Base-by-base conservation (phyloP, 2,113 vertebrate species). In the Cyanoramphus novaezelandiae region DNA sequence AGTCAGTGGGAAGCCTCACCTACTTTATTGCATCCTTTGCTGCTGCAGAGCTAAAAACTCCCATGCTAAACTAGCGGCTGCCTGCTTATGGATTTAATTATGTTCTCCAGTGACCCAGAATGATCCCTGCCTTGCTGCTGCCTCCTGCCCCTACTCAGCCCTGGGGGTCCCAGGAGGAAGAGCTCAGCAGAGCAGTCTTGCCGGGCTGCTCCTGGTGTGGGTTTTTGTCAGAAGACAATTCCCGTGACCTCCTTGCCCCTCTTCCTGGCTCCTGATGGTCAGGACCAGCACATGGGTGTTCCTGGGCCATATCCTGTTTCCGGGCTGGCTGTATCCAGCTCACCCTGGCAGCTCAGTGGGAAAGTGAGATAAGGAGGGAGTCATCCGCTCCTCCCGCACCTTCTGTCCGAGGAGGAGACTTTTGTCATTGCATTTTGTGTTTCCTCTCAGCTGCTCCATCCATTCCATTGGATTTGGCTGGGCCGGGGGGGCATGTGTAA, bases 301-400 rank as follows among this genome's bases (percentile, higher is more conserved):
- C 67, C 86, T 70, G 64, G 86, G 78, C 53, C 0, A 7, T 46
- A 63, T 96, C 92, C 86, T 77, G 79, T 88, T 88, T 83, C 82
- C 35, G 12, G 44, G 14, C 68, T 6, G 9, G 43, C 25, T 2
- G 2, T 27, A 25, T 49, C 83, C 78, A 43, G 19, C 41, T 65
- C 2, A 2, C 18, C 35, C 35, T 18, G 62, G 64, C 65, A 49
- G 27, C 31, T 62, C 3, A 2, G 19, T 77, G 67, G 92, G 76
- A 79, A 71, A 44, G 46, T 0, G 1, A 70, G 86, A 86, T 68
- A 49, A 71, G 43, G 47, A 68, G 23, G 53, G 44, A 24, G 29
- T 60, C 39, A 74, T 65, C 93, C 25, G 8, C 81, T 86, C 23
- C 43, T 47, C 47, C 55, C 2, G 4, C 57, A 24, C 31, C 43